phyloP scores from a whole-genome alignment of 2,797 vertebrate species.

The Gila robusta region DNA sequence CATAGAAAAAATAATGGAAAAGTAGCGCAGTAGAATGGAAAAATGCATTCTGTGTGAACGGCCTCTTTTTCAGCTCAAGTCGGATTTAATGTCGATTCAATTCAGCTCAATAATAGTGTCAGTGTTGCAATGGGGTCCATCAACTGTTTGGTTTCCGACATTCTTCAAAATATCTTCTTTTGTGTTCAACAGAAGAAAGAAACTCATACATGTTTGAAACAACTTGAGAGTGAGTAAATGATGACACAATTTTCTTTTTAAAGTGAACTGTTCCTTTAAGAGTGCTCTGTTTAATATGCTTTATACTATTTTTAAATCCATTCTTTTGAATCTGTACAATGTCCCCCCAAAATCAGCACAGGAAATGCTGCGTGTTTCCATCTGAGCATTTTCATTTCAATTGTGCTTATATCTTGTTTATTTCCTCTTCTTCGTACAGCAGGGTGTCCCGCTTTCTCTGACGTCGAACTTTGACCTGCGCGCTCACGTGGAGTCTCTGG shows the following conservation, averaged over 20 bases:
- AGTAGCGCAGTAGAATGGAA: no score
- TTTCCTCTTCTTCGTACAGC: constrained; percentile 6
- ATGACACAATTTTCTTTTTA: no score
- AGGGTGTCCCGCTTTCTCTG: constrained; percentile 74
- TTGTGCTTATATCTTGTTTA: not conserved
- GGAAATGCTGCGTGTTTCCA: not conserved
- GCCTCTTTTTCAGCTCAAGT: not conserved
- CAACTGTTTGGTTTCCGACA: no score
- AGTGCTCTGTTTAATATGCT: not conserved
- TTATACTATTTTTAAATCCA: not conserved
- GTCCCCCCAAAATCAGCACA: not conserved
- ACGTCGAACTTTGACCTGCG: constrained; percentile 84
- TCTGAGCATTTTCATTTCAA: not conserved
- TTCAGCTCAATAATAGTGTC: not conserved
- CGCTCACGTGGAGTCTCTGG: constrained; percentile 86
- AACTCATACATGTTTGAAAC: no score
- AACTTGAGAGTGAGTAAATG: no score
- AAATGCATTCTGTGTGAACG: no score
- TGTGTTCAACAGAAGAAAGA: no score
- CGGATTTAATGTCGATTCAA: not conserved
- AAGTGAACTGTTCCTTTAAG: not conserved
- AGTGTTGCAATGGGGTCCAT: no score
- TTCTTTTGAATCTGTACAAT: not conserved
- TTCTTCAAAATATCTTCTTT: no score
- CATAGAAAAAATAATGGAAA: no score